These are phyloP conservation scores for Mythimna pallens DNA, from an alignment of 2,888 invertebrate genomes.

Conservation along the genomic window DNA sequence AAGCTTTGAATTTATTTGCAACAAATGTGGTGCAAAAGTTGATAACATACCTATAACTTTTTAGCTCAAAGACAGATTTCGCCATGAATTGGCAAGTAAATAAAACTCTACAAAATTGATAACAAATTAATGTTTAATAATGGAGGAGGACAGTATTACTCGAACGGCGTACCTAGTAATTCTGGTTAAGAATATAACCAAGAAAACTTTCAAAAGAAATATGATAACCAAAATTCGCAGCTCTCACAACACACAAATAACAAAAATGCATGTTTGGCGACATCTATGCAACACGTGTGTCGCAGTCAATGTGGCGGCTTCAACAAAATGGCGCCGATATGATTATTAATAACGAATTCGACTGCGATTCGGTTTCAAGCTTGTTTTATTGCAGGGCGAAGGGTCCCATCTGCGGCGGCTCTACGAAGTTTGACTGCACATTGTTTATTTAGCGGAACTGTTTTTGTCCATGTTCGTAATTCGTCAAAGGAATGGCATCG, in stretches of 20 bases:
- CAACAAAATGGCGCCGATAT: constrained; percentile 87
- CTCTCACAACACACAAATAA: constrained; percentile 3
- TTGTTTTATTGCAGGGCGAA: constrained; percentile 82
- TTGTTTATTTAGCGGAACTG: constrained; percentile 87
- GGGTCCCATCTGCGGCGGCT: constrained; percentile 84
- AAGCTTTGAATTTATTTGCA: no score
- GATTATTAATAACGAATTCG: constrained; percentile 89
- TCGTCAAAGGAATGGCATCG: constrained; percentile 66
- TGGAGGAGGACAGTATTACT: neutral
- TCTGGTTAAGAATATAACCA: neutral
- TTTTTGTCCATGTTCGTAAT: constrained; percentile 76
- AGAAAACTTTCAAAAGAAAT: neutral
- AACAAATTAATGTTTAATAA: no score
- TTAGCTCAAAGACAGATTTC: no score
- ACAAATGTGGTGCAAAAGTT: no score
- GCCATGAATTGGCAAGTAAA: no score
- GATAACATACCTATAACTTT: no score
- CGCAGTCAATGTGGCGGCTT: constrained; percentile 69
- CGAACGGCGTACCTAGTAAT: neutral
- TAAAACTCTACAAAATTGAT: no score
- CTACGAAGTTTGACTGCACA: constrained; percentile 79
- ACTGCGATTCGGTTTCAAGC: constrained; percentile 83
- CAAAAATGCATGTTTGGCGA: constrained; percentile 58
- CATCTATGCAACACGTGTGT: constrained; percentile 72
- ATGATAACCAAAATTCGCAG: constrained; percentile 28